Evolutionary conservation across 2,888 invertebrate species (phyloP), one percentile per base, ranked within the genome.

Genomic region (Xestia xanthographa): DNA sequence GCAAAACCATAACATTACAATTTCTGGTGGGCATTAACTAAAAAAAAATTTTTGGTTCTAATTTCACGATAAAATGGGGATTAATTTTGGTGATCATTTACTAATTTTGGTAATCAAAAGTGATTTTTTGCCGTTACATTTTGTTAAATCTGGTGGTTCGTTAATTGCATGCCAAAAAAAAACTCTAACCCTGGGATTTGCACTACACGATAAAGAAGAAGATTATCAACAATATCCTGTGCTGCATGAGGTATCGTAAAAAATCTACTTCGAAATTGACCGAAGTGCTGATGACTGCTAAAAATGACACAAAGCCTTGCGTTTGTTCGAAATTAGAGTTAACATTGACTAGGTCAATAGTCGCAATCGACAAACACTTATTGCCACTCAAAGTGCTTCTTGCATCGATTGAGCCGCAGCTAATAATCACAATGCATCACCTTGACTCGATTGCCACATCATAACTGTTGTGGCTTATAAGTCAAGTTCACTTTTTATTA

Each of bases 401-500:
- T 80, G 68, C 22, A 80, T 29, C 65, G 65, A 72, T 79, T 20
- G n/a, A 71, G 11, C 3, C 20, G 34, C 29, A 38, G 22, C n/a
- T 63, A 67, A 75, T 29, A 72, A 53, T 41, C 53, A 66, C 66
- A 76, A 72, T 66, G 29, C 56, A 9, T 72, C 60, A 38, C 83
- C 86, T 85, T 83, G 86, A 78, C 62, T 83, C 48, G 60, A 63
- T 85, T 83, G 66, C 74, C 72, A 34, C 72, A 72, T 85, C 62
- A 68, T 68, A 77, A 58, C 66, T 22, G 62, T 68, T 72, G 60
- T 14, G 34, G 68, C n/a, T 72, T 50, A 69, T 17, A 29, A 66
- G 71, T 82, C 85, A 85, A 85, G 82, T 82, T 72, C 82, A 85
- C 12, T 76, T 76, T 72, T 82, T 75, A 66, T 75, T 50, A 38